Evolutionary conservation across 2,888 invertebrate genomes (phyloP).

Genomic region (Tachystola acroxantha): DNA sequence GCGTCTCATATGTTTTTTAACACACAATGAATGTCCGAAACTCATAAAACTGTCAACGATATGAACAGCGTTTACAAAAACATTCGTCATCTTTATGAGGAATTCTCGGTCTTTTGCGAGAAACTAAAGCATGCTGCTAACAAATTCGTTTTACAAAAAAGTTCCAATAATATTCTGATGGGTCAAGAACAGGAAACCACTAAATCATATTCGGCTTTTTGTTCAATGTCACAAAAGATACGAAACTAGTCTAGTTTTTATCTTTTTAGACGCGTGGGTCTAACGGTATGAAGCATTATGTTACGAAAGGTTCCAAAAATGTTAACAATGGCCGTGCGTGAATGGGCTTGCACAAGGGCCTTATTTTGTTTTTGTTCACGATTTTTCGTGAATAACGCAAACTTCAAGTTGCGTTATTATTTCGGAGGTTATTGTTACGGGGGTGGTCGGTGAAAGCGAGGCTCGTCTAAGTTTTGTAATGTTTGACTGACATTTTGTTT

Average conservation of each 20-base stretch:
- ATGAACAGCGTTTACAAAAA: constrained; percentile 6
- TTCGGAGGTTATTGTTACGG: constrained; percentile 38
- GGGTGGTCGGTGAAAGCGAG: constrained; percentile 70
- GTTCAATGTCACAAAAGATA: constrained; percentile 49
- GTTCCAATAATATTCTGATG: constrained; percentile 12
- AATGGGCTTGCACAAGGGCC: constrained; percentile 64
- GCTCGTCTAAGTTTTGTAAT: constrained; percentile 14
- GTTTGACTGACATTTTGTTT: constrained; percentile 3
- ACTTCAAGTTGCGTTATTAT: constrained; percentile 44
- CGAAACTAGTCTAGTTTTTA: constrained; percentile 60
- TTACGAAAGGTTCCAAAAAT: constrained; percentile 52
- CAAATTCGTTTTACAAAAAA: constrained; percentile 13
- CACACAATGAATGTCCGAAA: constrained; percentile 6
- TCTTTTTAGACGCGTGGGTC: constrained; percentile 46
- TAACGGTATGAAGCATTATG: constrained; percentile 57
- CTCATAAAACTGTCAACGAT: constrained; percentile 5
- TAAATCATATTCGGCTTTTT: constrained; percentile 67
- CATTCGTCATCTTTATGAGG: constrained; percentile 7
- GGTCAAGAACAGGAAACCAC: constrained; percentile 43
- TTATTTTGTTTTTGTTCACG: constrained; percentile 60
- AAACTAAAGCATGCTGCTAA: constrained; percentile 11
- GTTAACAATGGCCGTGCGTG: constrained; percentile 55
- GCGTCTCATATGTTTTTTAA: constrained; percentile 9
- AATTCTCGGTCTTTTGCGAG: too few relatives aligned
- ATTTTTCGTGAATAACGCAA: constrained; percentile 53